phyloP scores from a whole-genome alignment of 2,888 invertebrate species.

The Zygogramma bicolorata region DNA sequence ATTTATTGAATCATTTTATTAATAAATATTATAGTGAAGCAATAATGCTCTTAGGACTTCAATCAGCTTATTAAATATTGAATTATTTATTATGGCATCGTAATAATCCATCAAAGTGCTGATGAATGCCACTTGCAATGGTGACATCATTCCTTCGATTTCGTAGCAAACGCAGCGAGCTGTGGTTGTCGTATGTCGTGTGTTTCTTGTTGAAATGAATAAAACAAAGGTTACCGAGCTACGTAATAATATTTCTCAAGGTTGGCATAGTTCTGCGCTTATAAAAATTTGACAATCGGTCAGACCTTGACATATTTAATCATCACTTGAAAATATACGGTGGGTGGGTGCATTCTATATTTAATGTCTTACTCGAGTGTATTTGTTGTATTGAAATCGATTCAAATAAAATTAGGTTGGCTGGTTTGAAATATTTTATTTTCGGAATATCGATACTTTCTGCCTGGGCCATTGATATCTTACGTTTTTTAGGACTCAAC shows the following conservation, averaged over 20 bases:
- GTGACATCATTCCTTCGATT: constrained; percentile 4
- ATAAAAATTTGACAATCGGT: constrained; percentile 34
- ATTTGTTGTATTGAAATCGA: neutral
- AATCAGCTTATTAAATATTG: neutral
- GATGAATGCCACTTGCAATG: neutral
- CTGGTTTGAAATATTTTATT: no score
- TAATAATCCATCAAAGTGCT: neutral
- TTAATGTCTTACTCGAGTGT: neutral
- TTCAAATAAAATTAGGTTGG: neutral
- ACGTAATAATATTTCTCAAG: constrained; percentile 20
- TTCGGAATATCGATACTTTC: no score
- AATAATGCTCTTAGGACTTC: neutral
- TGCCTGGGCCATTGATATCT: no score
- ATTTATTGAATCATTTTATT: neutral
- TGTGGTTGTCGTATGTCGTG: neutral
- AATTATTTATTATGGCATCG: constrained; percentile 1
- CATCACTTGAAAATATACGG: constrained; percentile 32
- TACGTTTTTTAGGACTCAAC: no score
- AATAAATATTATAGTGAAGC: neutral
- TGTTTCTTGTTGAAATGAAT: constrained; percentile 5
- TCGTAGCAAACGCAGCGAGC: neutral
- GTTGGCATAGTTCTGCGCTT: constrained; percentile 28
- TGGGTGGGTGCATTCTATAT: neutral
- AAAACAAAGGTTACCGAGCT: constrained; percentile 10
- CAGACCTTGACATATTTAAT: constrained; percentile 35